A percentile compares a stretch with the other conserved stretches of the same genome.
Evolutionary conservation across 1,140 invertebrate genomes (phyloP).

Genomic region (Drosophila nikananu): DNA sequence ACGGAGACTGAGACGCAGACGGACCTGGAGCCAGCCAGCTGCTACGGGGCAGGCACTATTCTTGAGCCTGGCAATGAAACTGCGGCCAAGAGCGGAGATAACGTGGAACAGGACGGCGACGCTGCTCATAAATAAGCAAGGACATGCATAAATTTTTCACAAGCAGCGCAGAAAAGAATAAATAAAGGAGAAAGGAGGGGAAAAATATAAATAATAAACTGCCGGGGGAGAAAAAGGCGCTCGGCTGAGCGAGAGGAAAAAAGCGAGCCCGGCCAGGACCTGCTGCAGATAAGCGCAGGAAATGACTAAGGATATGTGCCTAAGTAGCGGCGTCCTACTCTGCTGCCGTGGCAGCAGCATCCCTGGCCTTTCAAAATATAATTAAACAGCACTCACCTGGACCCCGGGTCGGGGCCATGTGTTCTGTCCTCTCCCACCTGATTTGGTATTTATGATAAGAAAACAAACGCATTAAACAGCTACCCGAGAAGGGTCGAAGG

Average conservation of each 20-base stretch:
- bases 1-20: neutral
- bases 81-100: slow-evolving; percentile 74
- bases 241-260: neutral
- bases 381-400: slow-evolving; percentile 76
- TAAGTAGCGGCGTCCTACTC: slow-evolving; percentile 77
- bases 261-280: slow-evolving; percentile 21
- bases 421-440: slow-evolving; percentile 57
- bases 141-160: slow-evolving; percentile 84
- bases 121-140: slow-evolving; percentile 83
- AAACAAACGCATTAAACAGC: slow-evolving; percentile 79
- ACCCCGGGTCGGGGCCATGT: slow-evolving; percentile 49
- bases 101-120: slow-evolving; percentile 64
- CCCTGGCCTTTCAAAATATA: slow-evolving; percentile 72
- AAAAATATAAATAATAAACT: slow-evolving; percentile 79
- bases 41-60: slow-evolving; percentile 34
- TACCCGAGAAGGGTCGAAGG: slow-evolving; percentile 29
- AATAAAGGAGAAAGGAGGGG: slow-evolving; percentile 37
- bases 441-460: slow-evolving; percentile 83
- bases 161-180: slow-evolving; percentile 62
- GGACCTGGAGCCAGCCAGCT: slow-evolving; percentile 8
- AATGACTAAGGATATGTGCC: slow-evolving; percentile 81
- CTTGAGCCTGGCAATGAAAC: slow-evolving; percentile 78
- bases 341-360: neutral
- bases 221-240: slow-evolving; percentile 26
- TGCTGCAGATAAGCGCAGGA: slow-evolving; percentile 76